Evolutionary conservation across 2,113 vertebrate genomes (phyloP).

Genomic region (Lanius collurio): DNA sequence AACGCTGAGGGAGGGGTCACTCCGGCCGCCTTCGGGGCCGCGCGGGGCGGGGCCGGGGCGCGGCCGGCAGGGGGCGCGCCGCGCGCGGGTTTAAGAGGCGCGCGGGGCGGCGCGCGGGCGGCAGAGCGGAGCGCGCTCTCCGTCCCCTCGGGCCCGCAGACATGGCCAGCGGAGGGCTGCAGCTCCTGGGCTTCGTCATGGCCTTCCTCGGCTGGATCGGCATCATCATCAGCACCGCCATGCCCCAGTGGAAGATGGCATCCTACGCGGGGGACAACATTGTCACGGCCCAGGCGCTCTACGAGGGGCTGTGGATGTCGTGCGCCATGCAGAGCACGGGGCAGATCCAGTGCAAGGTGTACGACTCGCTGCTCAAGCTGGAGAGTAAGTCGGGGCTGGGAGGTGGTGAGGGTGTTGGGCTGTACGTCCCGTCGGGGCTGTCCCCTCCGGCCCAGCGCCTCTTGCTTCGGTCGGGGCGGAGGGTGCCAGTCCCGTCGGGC

Average conservation of each 20-base stretch:
- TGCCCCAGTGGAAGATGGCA: slow-evolving; percentile 88
- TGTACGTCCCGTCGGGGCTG: not conserved
- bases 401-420: too few relatives aligned
- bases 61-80: slow-evolving; percentile 49
- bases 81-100: slow-evolving; percentile 49
- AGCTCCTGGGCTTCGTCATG: slow-evolving; percentile 85
- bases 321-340: slow-evolving; percentile 86
- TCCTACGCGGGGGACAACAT: slow-evolving; percentile 87
- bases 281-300: slow-evolving; percentile 85
- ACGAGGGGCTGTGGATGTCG: slow-evolving; percentile 88
- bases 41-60: not conserved
- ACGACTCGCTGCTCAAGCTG: slow-evolving; percentile 83
- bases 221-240: slow-evolving; percentile 78
- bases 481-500: fast-evolving
- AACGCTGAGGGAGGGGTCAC: not conserved
- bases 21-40: fast-evolving
- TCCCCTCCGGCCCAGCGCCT: fast-evolving
- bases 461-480: too few relatives aligned
- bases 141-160: not conserved
- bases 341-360: slow-evolving; percentile 81
- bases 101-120: not conserved
- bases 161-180: slow-evolving; percentile 87
- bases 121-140: not conserved
- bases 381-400: slow-evolving; percentile 74
- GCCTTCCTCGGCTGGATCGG: slow-evolving; percentile 79